Percentiles rank a stretch among this genome's conserved stretches.
These are phyloP conservation scores for Megaceryle torquata DNA, from an alignment of 2,113 vertebrate genomes.

Conservation along the genomic window DNA sequence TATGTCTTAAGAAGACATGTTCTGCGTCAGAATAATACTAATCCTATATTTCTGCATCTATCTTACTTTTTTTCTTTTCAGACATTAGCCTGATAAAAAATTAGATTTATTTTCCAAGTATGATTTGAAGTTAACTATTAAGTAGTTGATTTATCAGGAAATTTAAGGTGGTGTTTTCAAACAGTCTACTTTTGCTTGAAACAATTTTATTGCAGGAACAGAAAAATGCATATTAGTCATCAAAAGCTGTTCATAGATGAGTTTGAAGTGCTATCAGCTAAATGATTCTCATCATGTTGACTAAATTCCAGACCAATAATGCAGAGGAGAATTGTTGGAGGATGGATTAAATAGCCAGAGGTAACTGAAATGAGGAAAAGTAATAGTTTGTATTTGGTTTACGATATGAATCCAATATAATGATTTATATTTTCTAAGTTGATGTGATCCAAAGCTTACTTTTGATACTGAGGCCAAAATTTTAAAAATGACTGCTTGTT, in stretches of 20 bases:
- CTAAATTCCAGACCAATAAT: constrained; percentile 11
- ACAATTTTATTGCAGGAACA: constrained; percentile 42
- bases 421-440: background rate
- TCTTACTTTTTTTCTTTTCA: background rate
- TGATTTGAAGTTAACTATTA: constrained; percentile 45
- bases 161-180: constrained; percentile 33
- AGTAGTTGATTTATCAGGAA: constrained; percentile 34
- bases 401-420: background rate
- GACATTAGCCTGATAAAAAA: background rate
- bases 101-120: background rate
- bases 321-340: background rate
- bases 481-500: background rate
- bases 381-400: background rate
- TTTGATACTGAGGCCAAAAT: background rate
- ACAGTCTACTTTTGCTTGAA: constrained; percentile 4
- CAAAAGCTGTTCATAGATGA: constrained; percentile 44
- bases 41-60: background rate
- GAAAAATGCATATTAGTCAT: constrained; percentile 44
- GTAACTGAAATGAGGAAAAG: background rate
- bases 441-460: background rate
- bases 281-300: background rate
- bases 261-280: constrained; percentile 13
- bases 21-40: background rate
- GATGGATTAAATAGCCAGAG: background rate
- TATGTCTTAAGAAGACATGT: background rate